Conservation (phyloP, 2,888 invertebrate species). For the Euzophera pinguis region DNA sequence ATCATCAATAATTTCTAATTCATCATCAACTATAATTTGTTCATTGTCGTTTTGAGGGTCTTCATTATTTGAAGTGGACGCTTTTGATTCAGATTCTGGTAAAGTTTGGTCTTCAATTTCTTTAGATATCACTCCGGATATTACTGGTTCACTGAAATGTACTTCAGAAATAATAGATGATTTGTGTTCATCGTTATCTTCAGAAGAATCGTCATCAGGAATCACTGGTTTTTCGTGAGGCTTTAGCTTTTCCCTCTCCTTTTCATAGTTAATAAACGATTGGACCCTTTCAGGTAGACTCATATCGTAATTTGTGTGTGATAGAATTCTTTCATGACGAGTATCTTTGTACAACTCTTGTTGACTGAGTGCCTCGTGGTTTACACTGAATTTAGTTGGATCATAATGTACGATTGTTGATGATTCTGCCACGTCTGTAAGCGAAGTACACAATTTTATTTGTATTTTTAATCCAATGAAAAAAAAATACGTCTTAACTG, state of each 20-base stretch:
- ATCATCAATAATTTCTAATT: background rate
- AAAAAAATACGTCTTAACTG: too few relatives aligned
- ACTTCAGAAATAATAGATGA: background rate
- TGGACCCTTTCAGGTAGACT: background rate
- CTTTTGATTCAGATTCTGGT: background rate
- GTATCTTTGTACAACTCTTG: background rate
- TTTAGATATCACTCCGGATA: background rate
- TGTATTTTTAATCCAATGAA: too few relatives aligned
- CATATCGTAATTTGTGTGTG: background rate
- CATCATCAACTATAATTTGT: background rate
- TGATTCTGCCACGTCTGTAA: background rate
- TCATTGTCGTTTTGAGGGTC: background rate
- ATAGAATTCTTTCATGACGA: background rate
- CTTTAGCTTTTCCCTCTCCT: background rate
- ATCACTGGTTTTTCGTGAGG: background rate
- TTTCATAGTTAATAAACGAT: background rate
- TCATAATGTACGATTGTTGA: background rate
- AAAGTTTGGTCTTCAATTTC: background rate
- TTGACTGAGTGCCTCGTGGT: background rate
- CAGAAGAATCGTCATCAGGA: background rate
- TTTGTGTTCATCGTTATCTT: background rate
- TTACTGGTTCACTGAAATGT: background rate
- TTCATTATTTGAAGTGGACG: background rate
- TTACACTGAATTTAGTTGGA: background rate
- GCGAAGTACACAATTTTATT: background rate